Base-by-base conservation (phyloP, 2,797 vertebrate species). In the Vultur gryphus region DNA sequence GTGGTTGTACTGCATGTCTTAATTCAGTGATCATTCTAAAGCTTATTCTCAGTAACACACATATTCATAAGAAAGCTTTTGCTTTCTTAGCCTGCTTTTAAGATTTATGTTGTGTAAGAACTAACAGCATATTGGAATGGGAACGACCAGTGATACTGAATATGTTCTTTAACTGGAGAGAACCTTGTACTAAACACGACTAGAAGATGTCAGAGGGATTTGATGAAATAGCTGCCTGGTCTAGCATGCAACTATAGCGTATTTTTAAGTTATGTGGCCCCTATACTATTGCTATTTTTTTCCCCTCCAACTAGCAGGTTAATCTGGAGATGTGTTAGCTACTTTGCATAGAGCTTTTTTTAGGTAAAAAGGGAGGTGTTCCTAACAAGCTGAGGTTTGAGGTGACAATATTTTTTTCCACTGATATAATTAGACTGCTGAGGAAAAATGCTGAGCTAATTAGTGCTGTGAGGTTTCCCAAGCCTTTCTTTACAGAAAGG, bases 171-270 rank as follows among this genome's bases (percentile, higher is more conserved):
- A 71, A 23, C 33, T 59, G 37, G 35, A n/a, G 24, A 73, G 14
- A 49, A 29, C 11, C 5, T 51, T 62, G 14, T 72, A 48, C 11
- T 51, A 16, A 76, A 46, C 26, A 70, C 0, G 11, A 16, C 37
- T 75, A 52, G 29, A 39, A 66, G 26, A 41, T 43, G 20, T 46
- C 41, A 28, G n/a, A 77, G 14, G 5, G 11, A 15, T 46, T 58
- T 43, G 14, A 33, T 33, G 14, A 76, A 76, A 66, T n/a, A 69
- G 33, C 8, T 64, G 28, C 17, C 31, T 59, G 39, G 35, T 37
- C 10, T 54, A 44, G 13, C 0, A 1, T 54, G 67, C 28, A 81
- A 25, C 13, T 43, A 18, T 9, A 37, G 10, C 2, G 0, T 41
- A 65, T 25, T 78, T 86, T 18, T n/a, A 82, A 59, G 11, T n/a